Evolutionary conservation across 2,113 vertebrate genomes (phyloP), one percentile per base, ranked within the genome.

Genomic region (Caracal caracal): DNA sequence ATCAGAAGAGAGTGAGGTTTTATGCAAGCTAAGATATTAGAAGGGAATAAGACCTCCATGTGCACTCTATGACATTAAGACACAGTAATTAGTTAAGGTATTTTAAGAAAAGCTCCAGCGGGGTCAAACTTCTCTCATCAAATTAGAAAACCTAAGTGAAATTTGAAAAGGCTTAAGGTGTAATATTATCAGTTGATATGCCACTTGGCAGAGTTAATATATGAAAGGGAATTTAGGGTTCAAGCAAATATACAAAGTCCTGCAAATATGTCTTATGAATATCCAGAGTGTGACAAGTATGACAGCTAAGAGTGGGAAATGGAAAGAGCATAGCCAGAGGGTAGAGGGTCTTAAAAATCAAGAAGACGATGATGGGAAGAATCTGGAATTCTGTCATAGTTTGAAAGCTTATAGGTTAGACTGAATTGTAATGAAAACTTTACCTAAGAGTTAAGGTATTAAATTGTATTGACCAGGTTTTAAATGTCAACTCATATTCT

Each of bases 161-260:
- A 89, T 93, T 92, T 97, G 65, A 51, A 83, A 96, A 96, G 49
- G 40, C 63, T 94, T 90, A 83, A 47, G 30, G 37, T 90, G 37
- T 53, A 76, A 91, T 86, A 86, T 43, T 37, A 86, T 78, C 19
- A 78, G 1, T 81, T 93, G 56, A 43, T 78, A 78, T 92, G 49
- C 11, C 17, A 16, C 24, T 51, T 10, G 2, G 71, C 59, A 78
- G 59, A 94, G 75, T 73, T 76, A 80, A 92, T 30, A 56, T 37
- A 56, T 88, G 30, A 95, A 95, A 78, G 40, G 70, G 9, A 76
- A 82, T 66, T 28, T 86, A 51, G 20, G 84, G 11, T 15, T 89
- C 43, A 63, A 61, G 15, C 10, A 89, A 89, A 92, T 93, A 92
- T 28, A 80, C 30, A 84, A 75, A 93, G 28, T 33, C 24, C 33